Base-by-base conservation (phyloP, 2,113 vertebrate species). In the Hippopotamus amphibius region DNA sequence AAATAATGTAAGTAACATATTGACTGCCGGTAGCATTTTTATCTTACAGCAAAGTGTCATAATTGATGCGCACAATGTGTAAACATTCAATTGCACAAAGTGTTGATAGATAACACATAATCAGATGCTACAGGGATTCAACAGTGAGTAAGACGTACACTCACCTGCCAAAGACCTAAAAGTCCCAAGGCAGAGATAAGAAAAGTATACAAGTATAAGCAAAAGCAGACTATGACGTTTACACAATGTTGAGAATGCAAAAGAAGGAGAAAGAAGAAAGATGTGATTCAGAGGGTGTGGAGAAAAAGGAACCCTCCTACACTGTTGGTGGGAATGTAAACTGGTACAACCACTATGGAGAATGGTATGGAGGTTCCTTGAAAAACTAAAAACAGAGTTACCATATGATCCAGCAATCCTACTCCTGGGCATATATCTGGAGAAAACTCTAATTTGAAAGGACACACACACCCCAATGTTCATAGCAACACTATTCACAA, bases 81-180 rank as follows among this genome's bases (percentile, higher is more conserved):
- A 93, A 88, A 81, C 46, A 95, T 55, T 89, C n/a, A 66, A 8
- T 61, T 88, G 24, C 30, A 93, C 21, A 92, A 92, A 77, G 68
- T 59, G 22, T 61, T 63, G 69, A 65, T 59, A 10, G 11, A 61
- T 88, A 63, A 74, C 50, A 85, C 3, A 65, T 55, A 82, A 59
- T 77, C 24, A 71, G 24, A 86, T 65, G 46, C 28, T 72, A 82
- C 7, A 7, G 7, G 50, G 48, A 79, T 77, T 90, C 37, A 84
- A 95, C 88, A 33, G 24, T 71, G 43, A 84, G 1, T 46, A 71
- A 93, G 15, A 95, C n/a, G 80, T 16, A 82, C 61, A 41, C 4
- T 83, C 57, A 63, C 37, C 43, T 33, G 5, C 43, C 66, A 92
- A 82, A 11, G 41, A 85, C n/a, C 43, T 87, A 65, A 66, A 88